A percentile compares a stretch with the other conserved stretches of the same genome.
phyloP scores from a whole-genome alignment of 2,113 vertebrate genomes.

The Phodopus roborovskii region DNA sequence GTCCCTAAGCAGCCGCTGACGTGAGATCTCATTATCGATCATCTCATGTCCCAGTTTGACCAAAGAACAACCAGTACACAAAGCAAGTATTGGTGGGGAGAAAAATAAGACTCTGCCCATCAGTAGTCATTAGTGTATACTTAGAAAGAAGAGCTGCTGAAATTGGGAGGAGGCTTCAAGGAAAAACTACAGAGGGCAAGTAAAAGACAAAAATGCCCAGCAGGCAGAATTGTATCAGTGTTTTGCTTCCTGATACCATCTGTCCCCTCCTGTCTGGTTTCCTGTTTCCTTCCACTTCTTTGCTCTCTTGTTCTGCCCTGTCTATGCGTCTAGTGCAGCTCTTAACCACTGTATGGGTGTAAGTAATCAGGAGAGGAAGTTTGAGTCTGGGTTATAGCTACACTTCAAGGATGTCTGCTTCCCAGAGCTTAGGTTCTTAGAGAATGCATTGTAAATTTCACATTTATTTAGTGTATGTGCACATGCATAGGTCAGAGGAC shows the following conservation, averaged over 20 bases:
- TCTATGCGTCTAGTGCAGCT: not conserved
- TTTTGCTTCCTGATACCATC: not conserved
- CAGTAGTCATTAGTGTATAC: not conserved
- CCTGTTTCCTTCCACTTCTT: not conserved
- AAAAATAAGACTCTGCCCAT: not conserved
- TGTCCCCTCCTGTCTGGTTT: not conserved
- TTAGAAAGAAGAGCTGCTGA: conserved; percentile 35
- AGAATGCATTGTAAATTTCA: not conserved
- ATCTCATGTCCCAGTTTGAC: not conserved
- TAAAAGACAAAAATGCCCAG: conserved; percentile 10
- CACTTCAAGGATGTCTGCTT: conserved; percentile 17
- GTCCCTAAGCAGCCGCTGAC: not conserved
- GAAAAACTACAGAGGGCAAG: not conserved
- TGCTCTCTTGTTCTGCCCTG: not conserved
- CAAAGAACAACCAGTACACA: not conserved
- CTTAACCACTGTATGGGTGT: not conserved
- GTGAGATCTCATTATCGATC: conserved; percentile 2
- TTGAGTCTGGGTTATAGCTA: not conserved
- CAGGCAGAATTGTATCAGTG: not conserved
- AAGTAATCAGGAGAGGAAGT: not conserved
- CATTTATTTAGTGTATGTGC: not conserved
- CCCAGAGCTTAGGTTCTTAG: not conserved
- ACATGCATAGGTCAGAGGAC: no score
- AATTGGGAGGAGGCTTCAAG: not conserved
- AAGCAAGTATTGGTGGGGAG: conserved; percentile 14